A percentile compares a stretch with the other conserved stretches of the same genome.
phyloP scores from a whole-genome alignment of 2,113 vertebrate genomes.

The Pelobates fuscus region DNA sequence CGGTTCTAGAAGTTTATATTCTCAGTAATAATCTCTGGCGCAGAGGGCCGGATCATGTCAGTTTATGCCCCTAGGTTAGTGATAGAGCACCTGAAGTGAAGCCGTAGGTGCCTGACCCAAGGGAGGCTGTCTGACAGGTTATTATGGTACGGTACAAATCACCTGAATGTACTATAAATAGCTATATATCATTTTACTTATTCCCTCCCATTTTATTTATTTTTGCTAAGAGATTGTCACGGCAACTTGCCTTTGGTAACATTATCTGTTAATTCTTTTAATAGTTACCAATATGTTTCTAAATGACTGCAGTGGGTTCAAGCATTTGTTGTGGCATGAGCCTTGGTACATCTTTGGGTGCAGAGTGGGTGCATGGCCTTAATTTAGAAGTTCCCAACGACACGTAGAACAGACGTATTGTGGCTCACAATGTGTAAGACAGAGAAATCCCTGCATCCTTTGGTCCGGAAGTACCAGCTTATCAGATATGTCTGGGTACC shows the following conservation, averaged over 20 bases:
- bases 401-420: too few relatives aligned
- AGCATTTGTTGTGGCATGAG: too few relatives aligned
- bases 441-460: too few relatives aligned
- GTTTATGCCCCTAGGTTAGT: conserved; percentile 19
- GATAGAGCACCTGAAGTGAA: conserved; percentile 14
- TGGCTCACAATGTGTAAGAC: too few relatives aligned
- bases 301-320: too few relatives aligned
- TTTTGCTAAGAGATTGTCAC: background rate
- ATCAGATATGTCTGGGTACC: too few relatives aligned
- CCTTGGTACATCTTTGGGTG: too few relatives aligned
- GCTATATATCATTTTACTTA: background rate
- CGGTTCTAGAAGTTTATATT: conserved; percentile 50
- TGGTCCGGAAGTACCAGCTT: too few relatives aligned
- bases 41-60: conserved; percentile 15
- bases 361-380: too few relatives aligned
- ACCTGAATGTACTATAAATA: conserved; percentile 8
- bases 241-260: background rate
- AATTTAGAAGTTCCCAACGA: too few relatives aligned
- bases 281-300: too few relatives aligned
- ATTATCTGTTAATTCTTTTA: too few relatives aligned
- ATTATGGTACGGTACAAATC: conserved; percentile 24
- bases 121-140: conserved; percentile 9
- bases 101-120: conserved; percentile 5
- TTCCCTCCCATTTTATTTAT: background rate
- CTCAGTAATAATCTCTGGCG: background rate